These are phyloP conservation scores for Stichopus chloronotus DNA, from an alignment of 35 echinoderm and acorn worm genomes.

Conservation along the genomic window DNA sequence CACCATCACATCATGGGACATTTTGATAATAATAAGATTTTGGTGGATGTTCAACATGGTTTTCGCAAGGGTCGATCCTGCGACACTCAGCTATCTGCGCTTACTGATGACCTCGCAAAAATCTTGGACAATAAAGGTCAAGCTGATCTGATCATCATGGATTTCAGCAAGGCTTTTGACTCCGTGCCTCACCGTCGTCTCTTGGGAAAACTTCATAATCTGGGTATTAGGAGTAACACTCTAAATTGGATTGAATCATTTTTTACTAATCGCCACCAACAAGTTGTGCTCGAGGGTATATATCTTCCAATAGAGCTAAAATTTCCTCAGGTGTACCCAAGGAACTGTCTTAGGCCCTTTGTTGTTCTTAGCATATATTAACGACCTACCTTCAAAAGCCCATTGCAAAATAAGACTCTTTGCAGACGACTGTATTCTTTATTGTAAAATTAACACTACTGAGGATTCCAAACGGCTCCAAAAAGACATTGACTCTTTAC, in stretches of 20 bases:
- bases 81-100: slow-evolving; percentile 56
- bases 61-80: slow-evolving; percentile 59
- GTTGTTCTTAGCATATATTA: slow-evolving; percentile 66
- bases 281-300: slow-evolving; percentile 62
- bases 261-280: slow-evolving; percentile 50
- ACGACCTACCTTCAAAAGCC: slow-evolving; percentile 51
- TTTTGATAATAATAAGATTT: slow-evolving; percentile 59
- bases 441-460: slow-evolving; percentile 44
- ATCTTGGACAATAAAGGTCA: slow-evolving; percentile 50
- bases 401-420: slow-evolving; percentile 68
- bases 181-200: slow-evolving; percentile 57
- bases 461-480: slow-evolving; percentile 7
- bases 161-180: slow-evolving; percentile 79
- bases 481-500: neutral
- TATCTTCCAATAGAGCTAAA: neutral
- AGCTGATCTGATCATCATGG: slow-evolving; percentile 60
- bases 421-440: slow-evolving; percentile 83
- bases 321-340: slow-evolving; percentile 69
- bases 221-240: slow-evolving; percentile 53
- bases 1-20: slow-evolving; percentile 51
- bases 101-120: slow-evolving; percentile 66
- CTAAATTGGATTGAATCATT: slow-evolving; percentile 60
- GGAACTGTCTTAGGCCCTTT: slow-evolving; percentile 75
- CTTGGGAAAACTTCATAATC: slow-evolving; percentile 39
- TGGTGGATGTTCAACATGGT: slow-evolving; percentile 63